Conservation (phyloP, 2,888 invertebrate species). For the Geophilus truncorum region DNA sequence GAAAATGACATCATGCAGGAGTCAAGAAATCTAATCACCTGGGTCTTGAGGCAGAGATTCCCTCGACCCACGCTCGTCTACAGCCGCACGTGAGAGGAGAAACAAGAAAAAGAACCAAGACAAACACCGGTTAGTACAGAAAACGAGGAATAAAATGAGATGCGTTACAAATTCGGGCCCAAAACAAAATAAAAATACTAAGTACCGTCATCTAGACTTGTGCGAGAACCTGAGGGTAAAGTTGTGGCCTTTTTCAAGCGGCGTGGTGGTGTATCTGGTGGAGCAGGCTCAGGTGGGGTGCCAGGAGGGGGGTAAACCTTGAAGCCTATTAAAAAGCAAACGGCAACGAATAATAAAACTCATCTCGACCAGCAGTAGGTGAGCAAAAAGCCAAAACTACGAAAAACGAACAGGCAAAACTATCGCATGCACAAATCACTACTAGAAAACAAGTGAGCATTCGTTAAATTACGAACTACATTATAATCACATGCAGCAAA, state of each 20-base stretch:
- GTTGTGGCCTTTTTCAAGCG: constrained; percentile 46
- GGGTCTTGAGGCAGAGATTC: constrained; percentile 41
- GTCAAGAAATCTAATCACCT: constrained; percentile 38
- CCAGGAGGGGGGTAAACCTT: constrained; percentile 78
- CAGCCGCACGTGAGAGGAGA: constrained; percentile 37
- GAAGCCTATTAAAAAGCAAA: constrained; percentile 56
- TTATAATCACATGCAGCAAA: no score
- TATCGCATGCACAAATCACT: no score
- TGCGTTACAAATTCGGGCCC: neutral
- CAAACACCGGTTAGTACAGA: neutral
- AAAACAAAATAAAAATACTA: neutral
- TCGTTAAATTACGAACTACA: no score
- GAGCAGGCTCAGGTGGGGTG: constrained; percentile 78
- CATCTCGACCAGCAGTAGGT: neutral
- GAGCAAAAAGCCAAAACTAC: constrained; percentile 19
- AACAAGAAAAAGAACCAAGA: neutral
- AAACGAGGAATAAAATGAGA: neutral
- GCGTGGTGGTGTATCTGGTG: constrained; percentile 62
- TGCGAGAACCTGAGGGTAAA: constrained; percentile 47
- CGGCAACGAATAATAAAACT: neutral
- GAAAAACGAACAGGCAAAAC: neutral
- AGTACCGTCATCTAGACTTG: constrained; percentile 58
- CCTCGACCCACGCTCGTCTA: constrained; percentile 41
- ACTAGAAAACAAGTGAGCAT: no score
- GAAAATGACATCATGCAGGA: neutral